Evolutionary conservation across 2,797 vertebrate genomes (phyloP).

Genomic region (Enteromius fasciolatus): DNA sequence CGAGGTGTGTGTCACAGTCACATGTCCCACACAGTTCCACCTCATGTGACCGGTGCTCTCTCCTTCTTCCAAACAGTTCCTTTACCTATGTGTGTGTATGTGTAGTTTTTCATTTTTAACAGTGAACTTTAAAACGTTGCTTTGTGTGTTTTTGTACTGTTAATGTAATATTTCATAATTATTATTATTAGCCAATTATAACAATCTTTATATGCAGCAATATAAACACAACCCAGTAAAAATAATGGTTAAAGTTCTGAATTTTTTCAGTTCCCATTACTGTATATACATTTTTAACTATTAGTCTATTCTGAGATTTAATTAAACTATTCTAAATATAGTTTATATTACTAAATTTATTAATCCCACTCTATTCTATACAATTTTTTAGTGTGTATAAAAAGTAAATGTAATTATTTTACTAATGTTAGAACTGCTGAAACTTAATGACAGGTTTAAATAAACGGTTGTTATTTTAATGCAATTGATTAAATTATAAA

Average conservation of each 20-base stretch:
- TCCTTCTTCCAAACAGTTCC: neutral
- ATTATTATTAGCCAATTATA: neutral
- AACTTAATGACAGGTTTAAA: neutral
- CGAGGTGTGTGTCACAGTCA: conserved; percentile 49
- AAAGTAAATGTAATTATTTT: too few species aligned
- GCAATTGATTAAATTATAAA: neutral
- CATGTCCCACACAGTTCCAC: conserved; percentile 28
- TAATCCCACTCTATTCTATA: neutral
- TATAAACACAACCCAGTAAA: neutral
- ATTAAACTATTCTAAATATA: neutral
- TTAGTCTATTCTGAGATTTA: neutral
- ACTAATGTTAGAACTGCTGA: too few species aligned
- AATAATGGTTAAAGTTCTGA: neutral
- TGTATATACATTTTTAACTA: neutral
- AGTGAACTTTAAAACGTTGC: neutral
- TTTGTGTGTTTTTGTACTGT: neutral
- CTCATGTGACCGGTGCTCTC: conserved; percentile 43
- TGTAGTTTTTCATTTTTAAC: neutral
- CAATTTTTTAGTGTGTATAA: neutral
- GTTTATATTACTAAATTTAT: neutral
- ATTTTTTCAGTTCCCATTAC: neutral
- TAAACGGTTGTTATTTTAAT: neutral
- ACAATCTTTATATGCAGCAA: neutral
- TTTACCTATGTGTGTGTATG: neutral
- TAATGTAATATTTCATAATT: neutral